Evolutionary conservation across 92 coral and sea anemone species (phyloP), one percentile per base, ranked within the genome.

Genomic region (Palythoa grandiflora): DNA sequence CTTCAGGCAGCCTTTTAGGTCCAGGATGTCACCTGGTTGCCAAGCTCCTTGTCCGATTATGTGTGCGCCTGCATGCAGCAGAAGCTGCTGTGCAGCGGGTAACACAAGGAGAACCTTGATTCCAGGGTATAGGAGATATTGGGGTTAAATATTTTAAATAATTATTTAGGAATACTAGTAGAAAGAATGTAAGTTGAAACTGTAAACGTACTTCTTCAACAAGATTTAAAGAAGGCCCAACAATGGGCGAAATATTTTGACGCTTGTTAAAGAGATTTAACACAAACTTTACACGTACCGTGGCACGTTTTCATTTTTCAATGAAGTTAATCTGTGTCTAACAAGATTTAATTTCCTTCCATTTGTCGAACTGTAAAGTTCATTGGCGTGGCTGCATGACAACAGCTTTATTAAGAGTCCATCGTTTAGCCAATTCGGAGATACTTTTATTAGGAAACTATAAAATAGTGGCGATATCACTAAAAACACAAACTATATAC

Each of bases 41-140:
- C 51, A 19, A 38, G 36, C 65, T 38, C 79, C 93, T 0, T 91
- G 93, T 52, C 90, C 90, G 6, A 68, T 61, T 13, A 87, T 79
- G 17, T 91, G 93, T 38, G 93, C 93, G 1, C 91, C 93, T 38
- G 61, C 74, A 53, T 91, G 93, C 73, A 80, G 87, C 19, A 83
- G 83, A 9, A 75, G 85, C 35, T 91, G 93, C 21, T 91, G 93
- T n/a, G 10, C 73, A 9, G 17, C 65, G 52, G 72, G n/a, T 12
- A 71, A 84, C 80, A 71, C 68, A 52, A 84, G 75, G 60, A 54
- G 88, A 84, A 52, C 51, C 80, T 57, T 81, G 38, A 63, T 63
- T 17, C 86, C 75, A 9, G 40, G 40, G 47, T 68, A 40, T 21
- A 28, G 75, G 66, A 20, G 76, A 48, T 81, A 44, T 53, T 81